Evolutionary conservation across 2,113 vertebrate species (phyloP), one percentile per base, ranked within the genome.

Genomic region (Hepsetus odoe): DNA sequence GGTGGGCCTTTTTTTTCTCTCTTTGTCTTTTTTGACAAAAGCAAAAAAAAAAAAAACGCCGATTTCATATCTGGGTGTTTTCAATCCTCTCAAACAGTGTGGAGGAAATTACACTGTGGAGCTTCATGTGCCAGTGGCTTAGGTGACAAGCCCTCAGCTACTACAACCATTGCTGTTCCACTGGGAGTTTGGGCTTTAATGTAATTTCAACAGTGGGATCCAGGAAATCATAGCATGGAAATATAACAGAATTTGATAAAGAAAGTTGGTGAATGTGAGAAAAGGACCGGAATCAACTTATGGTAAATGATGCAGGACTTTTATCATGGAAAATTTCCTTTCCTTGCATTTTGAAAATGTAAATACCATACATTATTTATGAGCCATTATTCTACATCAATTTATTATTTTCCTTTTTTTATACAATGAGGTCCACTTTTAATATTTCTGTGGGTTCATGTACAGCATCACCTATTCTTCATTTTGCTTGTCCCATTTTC

Each of bases 81-180:
- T 61, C 59, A 62, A 62, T 62, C 18, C 59, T 35, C 59, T 62
- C 59, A 20, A 35, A 32, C 59, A n/a, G 16, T 35, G 16, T 30
- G 59, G 59, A 33, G 59, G 59, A n/a, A 62, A 59, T 59, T 59
- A 59, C 26, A 59, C 56, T 28, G 26, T 61, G 30, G 58, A 18
- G 28, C 58, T 35, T 32, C 30, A 55, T 55, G 59, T 35, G 14
- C 30, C 59, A 62, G 28, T 32, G 28, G 59, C 59, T 62, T 35
- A 16, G 59, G 32, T 20, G 18, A 33, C 61, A 38, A 38, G 20
- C 61, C 61, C 35, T n/a, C 32, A 65, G 32, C 3, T 65, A 38
- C 35, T 26, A n/a, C 33, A 35, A 20, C 18, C 32, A 38, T 20
- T 65, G 18, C 20, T 3, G 30, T 32, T 32, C 58, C 58, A 32